Percentiles rank a stretch among this genome's conserved stretches.
Conservation (phyloP, 1,140 invertebrate genomes). For the Aleiodes sp. region DNA sequence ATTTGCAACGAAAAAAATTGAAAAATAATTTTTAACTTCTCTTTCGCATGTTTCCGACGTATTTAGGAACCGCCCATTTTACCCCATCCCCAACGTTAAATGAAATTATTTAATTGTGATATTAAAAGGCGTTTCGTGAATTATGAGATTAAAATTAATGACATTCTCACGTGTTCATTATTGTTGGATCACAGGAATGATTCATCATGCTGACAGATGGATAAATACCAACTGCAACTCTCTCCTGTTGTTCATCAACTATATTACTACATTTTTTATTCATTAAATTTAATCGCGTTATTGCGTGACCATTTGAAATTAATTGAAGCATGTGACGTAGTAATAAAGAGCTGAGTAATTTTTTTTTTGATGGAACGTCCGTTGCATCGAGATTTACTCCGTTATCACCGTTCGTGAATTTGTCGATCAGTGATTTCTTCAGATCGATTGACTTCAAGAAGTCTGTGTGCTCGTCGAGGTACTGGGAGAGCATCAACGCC, state of each 20-base stretch:
- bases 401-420: constrained; percentile 46
- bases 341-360: constrained; percentile 72
- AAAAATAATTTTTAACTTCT: too few relatives aligned
- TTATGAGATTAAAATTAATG: not conserved
- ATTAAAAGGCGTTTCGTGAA: too few relatives aligned
- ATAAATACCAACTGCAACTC: constrained; percentile 85
- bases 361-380: constrained; percentile 52
- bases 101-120: too few relatives aligned
- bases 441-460: constrained; percentile 61
- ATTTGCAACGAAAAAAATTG: too few relatives aligned
- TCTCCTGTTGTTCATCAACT: constrained; percentile 64
- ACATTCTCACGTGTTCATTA: constrained; percentile 64
- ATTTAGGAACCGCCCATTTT: too few relatives aligned
- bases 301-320: constrained; percentile 82
- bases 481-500: constrained; percentile 68
- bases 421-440: constrained; percentile 47
- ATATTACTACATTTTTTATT: constrained; percentile 46
- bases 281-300: constrained; percentile 65
- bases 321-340: constrained; percentile 80
- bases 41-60: too few relatives aligned
- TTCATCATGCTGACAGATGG: constrained; percentile 91
- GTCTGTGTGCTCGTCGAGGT: constrained; percentile 66
- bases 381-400: constrained; percentile 51
- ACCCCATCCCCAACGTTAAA: too few relatives aligned
- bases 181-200: constrained; percentile 87